A percentile compares a stretch with the other conserved stretches of the same genome.
phyloP scores from a whole-genome alignment of 53 echinoderm and acorn worm genomes.

The Crossaster papposus region DNA sequence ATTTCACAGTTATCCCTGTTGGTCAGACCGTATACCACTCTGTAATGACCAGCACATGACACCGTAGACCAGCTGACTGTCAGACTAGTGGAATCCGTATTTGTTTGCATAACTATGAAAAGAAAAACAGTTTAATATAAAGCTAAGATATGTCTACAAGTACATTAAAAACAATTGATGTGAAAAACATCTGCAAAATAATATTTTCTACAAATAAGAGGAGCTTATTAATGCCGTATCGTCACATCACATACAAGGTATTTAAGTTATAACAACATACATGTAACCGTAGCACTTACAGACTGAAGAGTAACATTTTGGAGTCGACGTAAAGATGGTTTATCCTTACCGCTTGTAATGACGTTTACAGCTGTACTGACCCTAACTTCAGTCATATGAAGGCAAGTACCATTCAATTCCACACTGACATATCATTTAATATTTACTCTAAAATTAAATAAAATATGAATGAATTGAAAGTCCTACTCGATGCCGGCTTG shows the following conservation, averaged over 20 bases:
- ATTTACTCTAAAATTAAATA: no score
- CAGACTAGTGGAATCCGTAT: neutral
- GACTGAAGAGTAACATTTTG: no score
- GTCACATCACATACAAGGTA: no score
- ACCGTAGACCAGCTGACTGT: neutral
- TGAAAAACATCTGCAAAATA: no score
- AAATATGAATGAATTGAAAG: no score
- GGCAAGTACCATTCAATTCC: neutral
- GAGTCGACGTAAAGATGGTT: no score
- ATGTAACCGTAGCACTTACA: no score
- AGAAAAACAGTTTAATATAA: no score
- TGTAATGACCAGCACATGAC: neutral
- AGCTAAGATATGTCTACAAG: neutral
- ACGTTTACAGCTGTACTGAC: neutral
- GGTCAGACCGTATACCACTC: neutral
- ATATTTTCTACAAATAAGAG: no score
- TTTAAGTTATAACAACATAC: no score
- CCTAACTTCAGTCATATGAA: neutral
- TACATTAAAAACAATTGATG: neutral
- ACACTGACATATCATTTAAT: constrained; percentile 4
- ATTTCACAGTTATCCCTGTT: neutral
- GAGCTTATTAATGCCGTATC: no score
- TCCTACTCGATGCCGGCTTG: no score
- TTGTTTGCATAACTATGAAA: neutral
- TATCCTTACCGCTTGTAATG: neutral